These are phyloP conservation scores for Parnassius orleans DNA, from an alignment of 2,888 invertebrate species.

Conservation along the genomic window DNA sequence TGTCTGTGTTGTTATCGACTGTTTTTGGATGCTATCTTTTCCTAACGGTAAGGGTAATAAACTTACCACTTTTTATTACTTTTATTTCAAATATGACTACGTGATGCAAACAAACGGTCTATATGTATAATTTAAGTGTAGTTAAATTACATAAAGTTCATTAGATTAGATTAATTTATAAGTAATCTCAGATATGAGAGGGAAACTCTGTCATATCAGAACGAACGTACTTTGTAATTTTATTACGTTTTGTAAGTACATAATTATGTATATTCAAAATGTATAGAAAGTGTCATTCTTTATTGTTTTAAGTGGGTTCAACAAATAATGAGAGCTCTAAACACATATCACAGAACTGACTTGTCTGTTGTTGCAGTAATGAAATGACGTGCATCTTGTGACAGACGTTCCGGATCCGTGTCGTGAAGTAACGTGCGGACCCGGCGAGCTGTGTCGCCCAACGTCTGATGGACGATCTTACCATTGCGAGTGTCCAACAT, in stretches of 20 bases:
- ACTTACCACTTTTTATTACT: neutral
- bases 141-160: no score
- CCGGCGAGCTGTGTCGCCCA: constrained; percentile 87
- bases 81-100: no score
- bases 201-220: no score
- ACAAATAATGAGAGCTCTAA: neutral
- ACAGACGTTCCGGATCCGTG: constrained; percentile 86
- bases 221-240: no score
- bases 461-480: constrained; percentile 85
- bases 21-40: constrained; percentile 75
- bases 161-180: no score
- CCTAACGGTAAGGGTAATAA: constrained; percentile 66
- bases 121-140: no score
- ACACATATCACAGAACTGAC: constrained; percentile 31
- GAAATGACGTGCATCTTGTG: constrained; percentile 36
- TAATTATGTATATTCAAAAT: no score
- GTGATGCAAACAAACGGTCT: no score
- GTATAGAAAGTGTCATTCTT: no score
- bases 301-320: no score
- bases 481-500: constrained; percentile 88
- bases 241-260: no score
- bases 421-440: constrained; percentile 87
- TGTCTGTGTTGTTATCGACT: constrained; percentile 49
- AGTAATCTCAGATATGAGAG: no score
- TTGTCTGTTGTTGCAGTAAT: constrained; percentile 36